Base-by-base conservation (phyloP, 2,888 invertebrate genomes). In the Caenorhabditis sp. region DNA sequence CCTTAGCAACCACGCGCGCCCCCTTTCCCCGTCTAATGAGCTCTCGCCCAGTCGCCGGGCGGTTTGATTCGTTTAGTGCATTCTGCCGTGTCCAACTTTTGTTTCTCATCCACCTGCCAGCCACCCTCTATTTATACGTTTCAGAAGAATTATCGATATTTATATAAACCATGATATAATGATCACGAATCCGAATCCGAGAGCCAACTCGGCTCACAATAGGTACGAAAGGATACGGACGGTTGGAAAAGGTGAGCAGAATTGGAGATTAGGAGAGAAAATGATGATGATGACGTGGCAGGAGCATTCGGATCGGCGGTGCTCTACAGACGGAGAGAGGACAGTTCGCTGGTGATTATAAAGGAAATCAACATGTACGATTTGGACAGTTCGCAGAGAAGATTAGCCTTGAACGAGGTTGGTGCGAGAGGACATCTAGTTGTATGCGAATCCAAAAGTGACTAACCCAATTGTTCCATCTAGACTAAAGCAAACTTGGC, bases 331-430 rank as follows among this genome's bases (percentile, higher is more conserved):
- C 91, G 93, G 55, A 91, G 92, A 79, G 90, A 91, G 35, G 93
- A 93, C 85, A 92, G 92, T 52, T 91, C 91, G 66, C 88, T 92
- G 39, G 93, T 94, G 17, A 93, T 94, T 2, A 92, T 94, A 61
- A 94, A 94, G 87, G 93, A 94, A 89, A 93, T 94, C 53, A 93
- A 93, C 88, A 91, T 93, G 89, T 91, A 92, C 82, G 93, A 93
- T 82, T 89, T 94, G 77, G 92, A 92, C n/a, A 92, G 92, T 0
- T 89, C 91, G 0, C 93, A 93, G 87, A 90, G 93, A 50, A 92
- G 93, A 85, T 89, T 93, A 87, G 84, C 88, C 2, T 62, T 88
- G 37, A 88, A 88, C 55, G 88, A 88, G 76, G 88, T 88, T n/a
- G 9, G 46, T 37, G n/a, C n/a, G n/a, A 11, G 35, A 32, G 15